Conservation (phyloP, 2,113 vertebrate genomes). For the Semnornis frantzii region DNA sequence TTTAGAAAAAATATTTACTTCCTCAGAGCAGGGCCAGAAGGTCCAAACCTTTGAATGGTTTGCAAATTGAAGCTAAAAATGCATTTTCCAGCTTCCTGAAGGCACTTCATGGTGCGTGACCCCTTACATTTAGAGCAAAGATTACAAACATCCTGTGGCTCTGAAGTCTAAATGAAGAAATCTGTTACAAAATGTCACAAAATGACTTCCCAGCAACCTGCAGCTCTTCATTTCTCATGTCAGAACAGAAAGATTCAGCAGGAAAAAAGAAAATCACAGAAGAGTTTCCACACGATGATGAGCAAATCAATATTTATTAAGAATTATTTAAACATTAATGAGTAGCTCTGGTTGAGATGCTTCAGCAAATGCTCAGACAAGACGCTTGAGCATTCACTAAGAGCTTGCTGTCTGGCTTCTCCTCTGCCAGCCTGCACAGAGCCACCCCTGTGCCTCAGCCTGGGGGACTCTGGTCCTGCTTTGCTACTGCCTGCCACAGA, state of each 20-base stretch:
- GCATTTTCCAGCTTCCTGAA: not conserved
- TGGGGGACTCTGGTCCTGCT: not conserved
- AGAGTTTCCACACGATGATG: not conserved
- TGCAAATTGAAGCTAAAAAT: not conserved
- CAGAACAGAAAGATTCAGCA: not conserved
- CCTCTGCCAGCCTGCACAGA: not conserved
- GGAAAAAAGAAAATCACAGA: not conserved
- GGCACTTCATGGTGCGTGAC: not conserved
- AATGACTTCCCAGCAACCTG: not conserved
- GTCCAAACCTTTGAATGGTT: not conserved
- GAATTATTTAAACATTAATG: constrained; percentile 10
- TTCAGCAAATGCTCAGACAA: not conserved
- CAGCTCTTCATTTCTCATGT: not conserved
- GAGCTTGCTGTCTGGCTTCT: not conserved
- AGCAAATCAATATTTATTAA: constrained; percentile 12
- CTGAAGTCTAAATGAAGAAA: not conserved
- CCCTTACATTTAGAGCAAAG: not conserved
- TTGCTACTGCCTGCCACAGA: not conserved
- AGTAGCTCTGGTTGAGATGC: not conserved
- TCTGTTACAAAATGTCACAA: not conserved
- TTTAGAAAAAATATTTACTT: not conserved
- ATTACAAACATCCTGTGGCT: not conserved
- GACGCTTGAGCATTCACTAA: not conserved
- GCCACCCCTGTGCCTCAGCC: not conserved
- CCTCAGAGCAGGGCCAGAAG: rapidly evolving